Evolutionary conservation across 1,140 invertebrate species (phyloP), one percentile per base, ranked within the genome.

Genomic region (Delia radicum): DNA sequence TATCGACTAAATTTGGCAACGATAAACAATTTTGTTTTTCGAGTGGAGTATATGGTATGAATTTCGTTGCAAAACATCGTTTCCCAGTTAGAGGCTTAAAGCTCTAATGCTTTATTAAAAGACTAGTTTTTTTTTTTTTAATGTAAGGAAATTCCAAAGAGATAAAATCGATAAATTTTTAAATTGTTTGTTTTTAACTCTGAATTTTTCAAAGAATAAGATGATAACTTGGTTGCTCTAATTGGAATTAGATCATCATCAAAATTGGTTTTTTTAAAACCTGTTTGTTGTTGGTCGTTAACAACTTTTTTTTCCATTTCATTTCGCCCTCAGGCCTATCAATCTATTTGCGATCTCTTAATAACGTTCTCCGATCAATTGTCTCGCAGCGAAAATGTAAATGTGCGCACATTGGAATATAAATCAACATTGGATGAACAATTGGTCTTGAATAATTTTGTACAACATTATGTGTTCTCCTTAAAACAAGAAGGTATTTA

Each of bases 291-390:
- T n/a, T n/a, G n/a, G n/a, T 62, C 7, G n/a, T 33, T 67, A 18
- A 21, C 10, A 33, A 67, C 27, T 15, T 29, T 67, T 31, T 5
- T 67, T 15, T 67, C 55, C 24, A 8, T 21, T 62, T 24, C 7
- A n/a, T 15, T 55, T 18, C 13, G 80, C 67, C 86, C 87, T 31
- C 82, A 95, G 92, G 95, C 96, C 0, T 99, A 97, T 86, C 92
- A 95, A 42, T 95, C 94, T 13, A 92, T 99, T 48, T 99, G 97
- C 87, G 98, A 99, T 88, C 87, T 97, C 76, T 87, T 99, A 29
- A 93, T 99, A n/a, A 90, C 98, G 72, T 99, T 99, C 88, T 97
- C 96, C 79, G 93, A 94, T 85, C 94, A 98, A 81, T 85, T 98
- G 72, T 89, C 85, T 10, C 87, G 89, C 26, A 88, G 89, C 75